Percentiles rank a stretch among this genome's conserved stretches.
phyloP scores from a whole-genome alignment of 2,797 vertebrate genomes.

The Cuculus canorus region DNA sequence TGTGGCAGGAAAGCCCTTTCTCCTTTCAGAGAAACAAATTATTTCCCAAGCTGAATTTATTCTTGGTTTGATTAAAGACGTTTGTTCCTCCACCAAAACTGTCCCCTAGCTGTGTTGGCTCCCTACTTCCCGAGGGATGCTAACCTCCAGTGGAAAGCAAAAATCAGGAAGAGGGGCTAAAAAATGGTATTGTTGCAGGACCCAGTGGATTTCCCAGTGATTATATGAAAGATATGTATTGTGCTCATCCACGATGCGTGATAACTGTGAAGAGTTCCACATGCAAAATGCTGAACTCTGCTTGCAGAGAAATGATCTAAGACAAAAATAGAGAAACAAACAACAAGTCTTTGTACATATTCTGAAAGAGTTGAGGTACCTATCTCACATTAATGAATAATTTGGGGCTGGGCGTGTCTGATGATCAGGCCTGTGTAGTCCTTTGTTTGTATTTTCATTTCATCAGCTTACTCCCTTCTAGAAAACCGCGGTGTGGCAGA shows the following conservation, averaged over 20 bases:
- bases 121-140: background rate
- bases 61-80: background rate
- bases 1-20: background rate
- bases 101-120: background rate
- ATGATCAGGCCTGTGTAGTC: background rate
- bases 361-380: background rate
- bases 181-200: background rate
- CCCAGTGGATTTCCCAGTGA: background rate
- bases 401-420: background rate
- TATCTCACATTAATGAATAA: background rate
- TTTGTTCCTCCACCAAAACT: background rate
- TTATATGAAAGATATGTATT: background rate
- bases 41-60: background rate
- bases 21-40: background rate
- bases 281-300: background rate
- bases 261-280: background rate
- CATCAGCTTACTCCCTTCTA: background rate
- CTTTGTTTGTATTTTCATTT: background rate
- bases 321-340: background rate
- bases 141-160: background rate
- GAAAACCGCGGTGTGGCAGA: background rate
- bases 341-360: background rate
- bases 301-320: background rate
- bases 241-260: background rate
- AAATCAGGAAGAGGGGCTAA: background rate